These are phyloP conservation scores for Drosophila quadrilineata DNA, from an alignment of 1,140 invertebrate genomes.

Conservation along the genomic window DNA sequence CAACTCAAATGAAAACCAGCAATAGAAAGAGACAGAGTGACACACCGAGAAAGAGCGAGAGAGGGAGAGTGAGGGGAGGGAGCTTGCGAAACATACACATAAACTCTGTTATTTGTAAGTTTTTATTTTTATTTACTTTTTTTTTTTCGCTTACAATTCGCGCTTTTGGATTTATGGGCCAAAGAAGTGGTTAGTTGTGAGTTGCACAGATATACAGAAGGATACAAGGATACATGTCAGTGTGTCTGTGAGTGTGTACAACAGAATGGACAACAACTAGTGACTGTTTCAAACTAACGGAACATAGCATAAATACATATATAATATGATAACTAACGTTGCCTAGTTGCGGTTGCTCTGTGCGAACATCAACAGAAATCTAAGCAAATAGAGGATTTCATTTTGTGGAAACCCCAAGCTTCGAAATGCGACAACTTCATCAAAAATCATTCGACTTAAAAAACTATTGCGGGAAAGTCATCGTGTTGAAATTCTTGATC, in stretches of 20 bases:
- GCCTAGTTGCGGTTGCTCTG: too few relatives aligned
- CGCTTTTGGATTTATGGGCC: conserved; percentile 29
- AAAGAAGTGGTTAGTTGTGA: conserved; percentile 12
- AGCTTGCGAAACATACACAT: too few relatives aligned
- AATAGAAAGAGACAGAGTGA: background rate
- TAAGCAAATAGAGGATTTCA: too few relatives aligned
- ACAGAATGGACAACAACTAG: background rate
- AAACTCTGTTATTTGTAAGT: conserved; percentile 24
- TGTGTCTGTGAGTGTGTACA: background rate
- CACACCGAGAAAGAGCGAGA: background rate
- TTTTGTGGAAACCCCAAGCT: too few relatives aligned
- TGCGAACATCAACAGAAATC: background rate
- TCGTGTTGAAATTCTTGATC: too few relatives aligned
- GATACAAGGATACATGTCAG: background rate
- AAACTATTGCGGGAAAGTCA: too few relatives aligned
- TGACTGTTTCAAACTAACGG: background rate
- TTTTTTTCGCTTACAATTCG: conserved; percentile 32
- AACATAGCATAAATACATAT: background rate
- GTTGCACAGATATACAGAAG: conserved; percentile 4
- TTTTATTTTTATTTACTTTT: too few relatives aligned
- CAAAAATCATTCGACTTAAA: too few relatives aligned
- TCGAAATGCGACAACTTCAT: too few relatives aligned
- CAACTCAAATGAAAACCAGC: too few relatives aligned
- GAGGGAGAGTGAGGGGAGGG: background rate
- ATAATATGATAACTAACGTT: background rate